Base-by-base conservation (phyloP, 2,797 vertebrate genomes). In the Melanotaenia boesemani region DNA sequence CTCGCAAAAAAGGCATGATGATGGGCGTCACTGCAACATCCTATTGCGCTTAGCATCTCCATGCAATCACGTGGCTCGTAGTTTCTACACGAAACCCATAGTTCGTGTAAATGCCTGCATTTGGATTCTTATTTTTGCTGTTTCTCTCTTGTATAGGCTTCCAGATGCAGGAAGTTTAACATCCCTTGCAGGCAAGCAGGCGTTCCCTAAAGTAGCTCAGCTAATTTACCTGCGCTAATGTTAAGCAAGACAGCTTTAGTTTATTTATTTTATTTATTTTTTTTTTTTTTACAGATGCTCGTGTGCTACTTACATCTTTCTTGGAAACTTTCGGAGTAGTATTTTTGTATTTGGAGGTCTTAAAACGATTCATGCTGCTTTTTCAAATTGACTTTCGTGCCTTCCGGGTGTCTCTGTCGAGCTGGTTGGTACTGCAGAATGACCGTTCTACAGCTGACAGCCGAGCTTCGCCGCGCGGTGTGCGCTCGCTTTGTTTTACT, bases 301-400 rank as follows among this genome's bases (percentile, higher is more conserved):
- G 28, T 22, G 12, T 36, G 50, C 59, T 90, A 92, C 96, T 96
- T 89, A 98, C 98, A 91, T 97, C 96, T 87, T 95, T 97, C 89
- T 95, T 96, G 78, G 95, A 84, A 66, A 95, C 92, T 90, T 95
- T 95, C 69, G 96, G 95, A 77, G 96, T 96, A 67, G 94, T 96
- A 89, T 98, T 97, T 91, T 97, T 97, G 89, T 95, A 98, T 91
- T 97, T 98, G 70, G 97, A 98, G 55, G 93, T 95, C 94, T 92
- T 97, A 90, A 99, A 99, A 56, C 97, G 97, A 85, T 96, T 97
- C 97, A 99, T 99, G 70, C 60, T 94, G 82, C 87, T 63, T 68
- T 86, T 72, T 89, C 63, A 72, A 77, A 81, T 80, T 87, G 77
- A 88, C 87, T 91, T 87, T 84, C 50, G 84, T 89, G 89, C 79